Conservation (phyloP, 2,797 vertebrate genomes). For the Leuciscus waleckii region DNA sequence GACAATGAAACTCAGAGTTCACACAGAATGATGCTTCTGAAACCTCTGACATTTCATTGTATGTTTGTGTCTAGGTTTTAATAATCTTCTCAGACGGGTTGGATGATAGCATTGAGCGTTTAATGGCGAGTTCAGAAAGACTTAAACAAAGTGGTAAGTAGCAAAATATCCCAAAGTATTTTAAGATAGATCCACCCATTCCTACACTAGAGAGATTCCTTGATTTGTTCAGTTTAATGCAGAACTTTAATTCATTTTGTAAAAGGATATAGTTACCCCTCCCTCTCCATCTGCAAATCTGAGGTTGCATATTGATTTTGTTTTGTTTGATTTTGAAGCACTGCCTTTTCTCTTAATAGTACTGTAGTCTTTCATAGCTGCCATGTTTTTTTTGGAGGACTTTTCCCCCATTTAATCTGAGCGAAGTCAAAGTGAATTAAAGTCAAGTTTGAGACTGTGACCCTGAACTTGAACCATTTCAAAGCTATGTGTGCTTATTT, state of each 20-base stretch:
- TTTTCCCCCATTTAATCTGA: neutral
- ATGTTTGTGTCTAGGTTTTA: constrained; percentile 22
- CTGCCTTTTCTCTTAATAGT: neutral
- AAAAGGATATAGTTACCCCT: neutral
- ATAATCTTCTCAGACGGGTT: constrained; percentile 77
- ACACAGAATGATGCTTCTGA: neutral
- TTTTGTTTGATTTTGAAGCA: neutral
- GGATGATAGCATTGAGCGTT: constrained; percentile 77
- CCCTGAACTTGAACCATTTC: neutral
- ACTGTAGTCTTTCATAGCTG: neutral
- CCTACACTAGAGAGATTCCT: neutral
- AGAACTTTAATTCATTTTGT: neutral
- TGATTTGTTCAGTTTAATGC: neutral
- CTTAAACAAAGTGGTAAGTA: constrained; percentile 74
- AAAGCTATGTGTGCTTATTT: neutral
- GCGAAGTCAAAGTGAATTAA: neutral
- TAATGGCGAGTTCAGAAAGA: constrained; percentile 73
- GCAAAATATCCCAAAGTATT: neutral
- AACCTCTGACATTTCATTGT: neutral
- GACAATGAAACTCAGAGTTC: neutral
- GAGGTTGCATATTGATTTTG: neutral
- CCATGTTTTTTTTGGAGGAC: neutral
- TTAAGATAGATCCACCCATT: neutral
- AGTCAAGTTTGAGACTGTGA: neutral
- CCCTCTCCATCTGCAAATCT: neutral